Evolutionary conservation across 2,888 invertebrate species (phyloP).

Genomic region (Drosophila nr. fundita): DNA sequence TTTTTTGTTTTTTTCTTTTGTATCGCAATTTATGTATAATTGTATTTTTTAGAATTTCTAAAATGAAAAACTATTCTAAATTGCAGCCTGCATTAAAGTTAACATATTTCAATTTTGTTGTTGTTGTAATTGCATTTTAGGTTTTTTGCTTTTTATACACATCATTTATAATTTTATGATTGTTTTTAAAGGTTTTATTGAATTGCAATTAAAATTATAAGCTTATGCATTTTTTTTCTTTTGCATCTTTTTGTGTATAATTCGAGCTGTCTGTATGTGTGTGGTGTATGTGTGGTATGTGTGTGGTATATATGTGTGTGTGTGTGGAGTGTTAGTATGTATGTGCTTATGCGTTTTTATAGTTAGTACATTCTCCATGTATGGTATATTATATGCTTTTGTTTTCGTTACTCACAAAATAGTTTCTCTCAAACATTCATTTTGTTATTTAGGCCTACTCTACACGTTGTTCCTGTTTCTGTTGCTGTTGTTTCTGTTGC

Average conservation of each 20-base stretch:
- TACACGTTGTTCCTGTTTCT: constrained; percentile 44
- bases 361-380: constrained; percentile 74
- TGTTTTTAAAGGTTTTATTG: constrained; percentile 60
- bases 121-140: constrained; percentile 52
- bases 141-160: constrained; percentile 54
- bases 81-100: constrained; percentile 58
- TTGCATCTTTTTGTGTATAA: constrained; percentile 70
- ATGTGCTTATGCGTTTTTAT: constrained; percentile 47
- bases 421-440: constrained; percentile 66
- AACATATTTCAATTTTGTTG: constrained; percentile 53
- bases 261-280: constrained; percentile 58
- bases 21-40: constrained; percentile 14
- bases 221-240: constrained; percentile 60
- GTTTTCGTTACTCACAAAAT: constrained; percentile 65
- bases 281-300: constrained; percentile 30
- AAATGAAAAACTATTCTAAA: constrained; percentile 62
- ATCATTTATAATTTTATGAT: constrained; percentile 61
- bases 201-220: constrained; percentile 68
- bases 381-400: constrained; percentile 54
- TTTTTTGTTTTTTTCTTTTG: constrained; percentile 13
- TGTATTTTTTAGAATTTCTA: constrained; percentile 8
- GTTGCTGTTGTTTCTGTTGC: constrained; percentile 24
- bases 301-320: constrained; percentile 38
- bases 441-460: constrained; percentile 55
- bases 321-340: constrained; percentile 48